These are phyloP conservation scores for Mormyrus proboscirostris DNA, from an alignment of 2,797 vertebrate genomes.

Conservation along the genomic window DNA sequence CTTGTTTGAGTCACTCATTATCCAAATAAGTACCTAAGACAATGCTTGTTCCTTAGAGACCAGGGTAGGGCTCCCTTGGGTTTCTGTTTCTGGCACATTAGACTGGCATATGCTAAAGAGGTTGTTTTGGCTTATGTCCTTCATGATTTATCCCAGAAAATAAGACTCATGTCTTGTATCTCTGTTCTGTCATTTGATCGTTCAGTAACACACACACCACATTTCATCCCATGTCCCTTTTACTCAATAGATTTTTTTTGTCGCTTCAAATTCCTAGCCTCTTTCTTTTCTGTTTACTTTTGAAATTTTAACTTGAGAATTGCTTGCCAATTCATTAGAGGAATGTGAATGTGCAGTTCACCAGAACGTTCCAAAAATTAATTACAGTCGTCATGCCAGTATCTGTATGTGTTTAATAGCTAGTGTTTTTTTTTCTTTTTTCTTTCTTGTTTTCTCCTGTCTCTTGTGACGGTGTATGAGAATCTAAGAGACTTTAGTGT, in stretches of 20 bases:
- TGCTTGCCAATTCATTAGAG: neutral
- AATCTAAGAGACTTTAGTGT: neutral
- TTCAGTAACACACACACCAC: neutral
- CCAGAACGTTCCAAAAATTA: neutral
- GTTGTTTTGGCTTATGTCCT: neutral
- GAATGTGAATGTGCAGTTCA: neutral
- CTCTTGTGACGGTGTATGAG: neutral
- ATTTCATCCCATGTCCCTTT: neutral
- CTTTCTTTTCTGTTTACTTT: neutral
- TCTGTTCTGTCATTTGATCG: neutral
- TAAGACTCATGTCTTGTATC: neutral
- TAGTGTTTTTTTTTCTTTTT: neutral
- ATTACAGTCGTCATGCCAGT: neutral
- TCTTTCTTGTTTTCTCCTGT: neutral
- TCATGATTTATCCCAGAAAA: neutral
- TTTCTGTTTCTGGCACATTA: neutral
- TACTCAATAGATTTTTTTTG: neutral
- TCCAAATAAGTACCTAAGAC: neutral
- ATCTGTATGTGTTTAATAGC: neutral
- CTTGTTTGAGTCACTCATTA: neutral
- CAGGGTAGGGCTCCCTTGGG: neutral
- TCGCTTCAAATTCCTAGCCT: neutral
- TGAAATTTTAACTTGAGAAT: neutral
- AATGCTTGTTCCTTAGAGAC: neutral
- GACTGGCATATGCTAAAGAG: neutral